Percentiles rank a stretch among this genome's conserved stretches.
Evolutionary conservation across 2,888 invertebrate genomes (phyloP).

Genomic region (Brachylomia viminalis): DNA sequence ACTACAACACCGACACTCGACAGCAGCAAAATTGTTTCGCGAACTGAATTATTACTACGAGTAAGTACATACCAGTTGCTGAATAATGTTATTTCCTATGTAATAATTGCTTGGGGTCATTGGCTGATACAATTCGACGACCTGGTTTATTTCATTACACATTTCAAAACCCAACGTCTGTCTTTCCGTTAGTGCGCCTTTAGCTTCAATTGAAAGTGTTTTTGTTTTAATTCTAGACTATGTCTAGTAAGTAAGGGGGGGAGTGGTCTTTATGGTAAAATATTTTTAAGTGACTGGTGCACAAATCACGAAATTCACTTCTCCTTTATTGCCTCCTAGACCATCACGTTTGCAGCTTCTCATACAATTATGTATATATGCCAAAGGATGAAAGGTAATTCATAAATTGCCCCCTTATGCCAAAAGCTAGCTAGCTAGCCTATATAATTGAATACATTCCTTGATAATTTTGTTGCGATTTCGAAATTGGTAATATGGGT

Average conservation of each 20-base stretch:
- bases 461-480: background rate
- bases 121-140: conserved; percentile 28
- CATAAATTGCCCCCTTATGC: background rate
- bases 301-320: background rate
- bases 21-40: conserved; percentile 43
- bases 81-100: conserved; percentile 53
- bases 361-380: background rate
- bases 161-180: conserved; percentile 11
- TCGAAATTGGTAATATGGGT: background rate
- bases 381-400: background rate
- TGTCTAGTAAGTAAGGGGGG: background rate
- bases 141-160: conserved; percentile 28
- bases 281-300: background rate
- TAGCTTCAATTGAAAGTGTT: background rate
- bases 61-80: conserved; percentile 33
- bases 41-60: conserved; percentile 50
- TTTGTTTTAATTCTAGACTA: background rate
- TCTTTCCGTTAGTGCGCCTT: background rate
- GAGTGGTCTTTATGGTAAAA: too few relatives aligned
- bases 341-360: background rate
- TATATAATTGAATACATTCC: background rate
- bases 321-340: background rate
- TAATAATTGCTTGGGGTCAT: conserved; percentile 36
- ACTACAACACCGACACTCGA: conserved; percentile 34
- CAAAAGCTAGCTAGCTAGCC: background rate